Conservation (phyloP, 2,113 vertebrate genomes). For the Triplophysa tibetana region DNA sequence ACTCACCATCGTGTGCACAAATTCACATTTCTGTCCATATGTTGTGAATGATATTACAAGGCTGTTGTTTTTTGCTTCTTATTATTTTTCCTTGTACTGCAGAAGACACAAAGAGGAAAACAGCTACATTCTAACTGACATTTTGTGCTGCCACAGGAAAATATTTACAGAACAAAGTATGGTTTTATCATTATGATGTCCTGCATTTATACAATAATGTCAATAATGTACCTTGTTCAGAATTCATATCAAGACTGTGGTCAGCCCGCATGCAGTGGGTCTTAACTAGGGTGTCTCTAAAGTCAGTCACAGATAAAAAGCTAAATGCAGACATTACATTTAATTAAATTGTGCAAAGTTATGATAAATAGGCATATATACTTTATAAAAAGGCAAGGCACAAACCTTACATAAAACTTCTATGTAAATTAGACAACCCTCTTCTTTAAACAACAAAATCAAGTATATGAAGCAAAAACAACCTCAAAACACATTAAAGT, state of each 20-base stretch:
- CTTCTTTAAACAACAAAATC: too few species aligned
- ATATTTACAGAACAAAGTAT: not conserved
- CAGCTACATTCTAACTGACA: not conserved
- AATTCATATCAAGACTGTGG: not conserved
- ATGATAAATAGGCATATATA: too few species aligned
- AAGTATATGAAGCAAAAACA: too few species aligned
- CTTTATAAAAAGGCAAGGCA: too few species aligned
- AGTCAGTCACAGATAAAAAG: too few species aligned
- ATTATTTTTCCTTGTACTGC: not conserved
- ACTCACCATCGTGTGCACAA: conserved; percentile 94
- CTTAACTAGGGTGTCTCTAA: too few species aligned
- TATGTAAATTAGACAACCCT: too few species aligned
- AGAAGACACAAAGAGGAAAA: not conserved
- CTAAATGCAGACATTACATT: too few species aligned
- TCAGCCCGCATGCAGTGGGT: not conserved
- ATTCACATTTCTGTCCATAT: conserved; percentile 68
- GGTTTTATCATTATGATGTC: not conserved
- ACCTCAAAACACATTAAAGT: too few species aligned
- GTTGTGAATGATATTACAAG: conserved; percentile 5
- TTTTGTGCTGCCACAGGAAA: not conserved
- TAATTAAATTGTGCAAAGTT: too few species aligned
- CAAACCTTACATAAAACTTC: too few species aligned
- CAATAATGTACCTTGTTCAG: not conserved
- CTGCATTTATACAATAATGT: not conserved
- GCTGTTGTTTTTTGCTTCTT: conserved; percentile 17